phyloP scores from a whole-genome alignment of 2,888 invertebrate species.

The Sialis fuliginosa region DNA sequence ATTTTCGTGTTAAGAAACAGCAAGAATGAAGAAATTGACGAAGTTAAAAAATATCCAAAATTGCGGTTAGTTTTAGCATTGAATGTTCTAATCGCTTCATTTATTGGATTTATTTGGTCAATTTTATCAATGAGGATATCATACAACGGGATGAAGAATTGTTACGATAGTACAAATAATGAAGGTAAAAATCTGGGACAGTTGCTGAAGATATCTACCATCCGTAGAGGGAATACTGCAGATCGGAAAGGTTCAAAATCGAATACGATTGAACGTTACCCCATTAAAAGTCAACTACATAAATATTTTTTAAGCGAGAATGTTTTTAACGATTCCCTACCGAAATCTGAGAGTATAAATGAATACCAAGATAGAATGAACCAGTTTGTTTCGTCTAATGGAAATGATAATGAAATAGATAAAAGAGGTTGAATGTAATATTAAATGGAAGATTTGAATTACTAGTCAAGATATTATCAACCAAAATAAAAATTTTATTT shows the following conservation, averaged over 20 bases:
- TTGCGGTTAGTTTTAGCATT: constrained; percentile 29
- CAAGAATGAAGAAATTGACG: background rate
- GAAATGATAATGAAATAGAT: no score
- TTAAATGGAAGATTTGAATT: no score
- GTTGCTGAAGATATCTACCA: constrained; percentile 30
- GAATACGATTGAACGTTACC: constrained; percentile 34
- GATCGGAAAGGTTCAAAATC: constrained; percentile 28
- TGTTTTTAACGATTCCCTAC: constrained; percentile 15
- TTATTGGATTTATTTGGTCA: constrained; percentile 41
- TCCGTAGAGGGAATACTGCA: constrained; percentile 34
- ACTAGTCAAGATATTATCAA: no score
- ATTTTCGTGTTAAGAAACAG: background rate
- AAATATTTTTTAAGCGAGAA: constrained; percentile 27
- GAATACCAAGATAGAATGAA: constrained; percentile 27
- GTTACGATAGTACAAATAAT: constrained; percentile 32
- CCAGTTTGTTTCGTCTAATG: constrained; percentile 20
- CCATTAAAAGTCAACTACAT: constrained; percentile 31
- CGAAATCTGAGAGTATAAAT: constrained; percentile 24
- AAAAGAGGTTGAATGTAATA: no score
- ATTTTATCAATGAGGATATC: constrained; percentile 37
- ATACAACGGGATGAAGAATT: constrained; percentile 40
- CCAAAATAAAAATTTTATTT: no score
- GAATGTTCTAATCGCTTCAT: constrained; percentile 38
- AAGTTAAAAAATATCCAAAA: constrained; percentile 6
- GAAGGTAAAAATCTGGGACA: constrained; percentile 28